A percentile compares a stretch with the other conserved stretches of the same genome.
Evolutionary conservation across 2,888 invertebrate genomes (phyloP).

Genomic region (Panzeria rudis): DNA sequence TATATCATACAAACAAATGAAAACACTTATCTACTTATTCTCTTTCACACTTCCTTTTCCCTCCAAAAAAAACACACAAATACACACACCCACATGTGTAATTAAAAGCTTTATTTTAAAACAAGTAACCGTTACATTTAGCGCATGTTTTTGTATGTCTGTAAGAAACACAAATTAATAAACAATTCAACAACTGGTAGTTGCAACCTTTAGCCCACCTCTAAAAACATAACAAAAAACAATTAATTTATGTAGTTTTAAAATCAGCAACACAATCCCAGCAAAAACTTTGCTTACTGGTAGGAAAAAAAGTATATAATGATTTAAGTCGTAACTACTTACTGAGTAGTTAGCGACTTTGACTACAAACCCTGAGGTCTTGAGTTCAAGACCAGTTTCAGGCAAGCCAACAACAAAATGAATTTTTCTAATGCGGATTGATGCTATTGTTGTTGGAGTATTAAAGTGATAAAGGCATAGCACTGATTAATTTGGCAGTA

Average conservation of each 20-base stretch:
- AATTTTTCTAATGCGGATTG: too few species aligned
- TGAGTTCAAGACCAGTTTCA: too few species aligned
- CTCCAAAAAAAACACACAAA: not conserved
- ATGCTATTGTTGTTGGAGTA: too few species aligned
- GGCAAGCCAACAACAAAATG: too few species aligned
- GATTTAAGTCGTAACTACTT: too few species aligned
- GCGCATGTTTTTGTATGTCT: slow-evolving; percentile 15
- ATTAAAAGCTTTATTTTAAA: slow-evolving; percentile 39
- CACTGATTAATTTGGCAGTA: too few species aligned
- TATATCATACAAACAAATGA: not conserved
- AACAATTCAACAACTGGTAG: slow-evolving; percentile 56
- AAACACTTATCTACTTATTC: not conserved
- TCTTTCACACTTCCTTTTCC: not conserved
- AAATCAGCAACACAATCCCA: not conserved
- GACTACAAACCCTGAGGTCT: too few species aligned
- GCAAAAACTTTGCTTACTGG: too few species aligned
- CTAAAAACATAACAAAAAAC: slow-evolving; percentile 4
- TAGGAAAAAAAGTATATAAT: too few species aligned
- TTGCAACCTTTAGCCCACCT: slow-evolving; percentile 72
- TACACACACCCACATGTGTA: too few species aligned
- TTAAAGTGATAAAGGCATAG: too few species aligned
- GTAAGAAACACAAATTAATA: not conserved
- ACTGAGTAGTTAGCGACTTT: too few species aligned
- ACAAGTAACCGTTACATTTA: not conserved
- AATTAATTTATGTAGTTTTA: slow-evolving; percentile 26